Evolutionary conservation across 1,140 invertebrate genomes (phyloP).

Genomic region (Spodoptera frugiperda): DNA sequence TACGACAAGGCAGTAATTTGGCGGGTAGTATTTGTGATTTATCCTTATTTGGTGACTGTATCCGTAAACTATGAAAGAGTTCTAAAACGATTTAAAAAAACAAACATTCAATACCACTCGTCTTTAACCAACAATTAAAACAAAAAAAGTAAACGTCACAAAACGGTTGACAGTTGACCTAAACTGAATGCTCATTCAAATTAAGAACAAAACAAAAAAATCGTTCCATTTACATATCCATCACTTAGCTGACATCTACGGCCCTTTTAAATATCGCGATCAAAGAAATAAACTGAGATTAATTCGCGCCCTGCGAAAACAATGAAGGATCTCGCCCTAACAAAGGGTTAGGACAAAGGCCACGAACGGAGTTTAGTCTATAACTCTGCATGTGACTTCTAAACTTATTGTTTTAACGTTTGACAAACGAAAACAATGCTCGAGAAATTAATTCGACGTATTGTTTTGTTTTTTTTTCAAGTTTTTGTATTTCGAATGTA

Average conservation of each 20-base stretch:
- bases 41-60: too few relatives aligned
- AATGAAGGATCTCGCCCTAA: constrained; percentile 69
- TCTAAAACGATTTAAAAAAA: too few relatives aligned
- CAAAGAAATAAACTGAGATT: constrained; percentile 83
- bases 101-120: not conserved
- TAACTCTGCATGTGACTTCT: constrained; percentile 84
- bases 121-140: constrained; percentile 6
- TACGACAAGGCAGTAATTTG: too few relatives aligned
- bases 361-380: constrained; percentile 70
- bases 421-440: constrained; percentile 77
- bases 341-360: constrained; percentile 73
- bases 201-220: constrained; percentile 32
- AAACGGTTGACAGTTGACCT: constrained; percentile 39
- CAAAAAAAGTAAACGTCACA: constrained; percentile 5
- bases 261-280: constrained; percentile 74
- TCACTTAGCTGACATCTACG: constrained; percentile 68
- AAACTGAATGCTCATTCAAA: constrained; percentile 36
- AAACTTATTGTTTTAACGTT: constrained; percentile 78
- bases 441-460: constrained; percentile 66
- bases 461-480: constrained; percentile 49
- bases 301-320: constrained; percentile 78
- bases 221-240: constrained; percentile 77
- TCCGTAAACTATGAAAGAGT: too few relatives aligned
- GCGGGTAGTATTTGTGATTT: too few relatives aligned
- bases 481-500: constrained; percentile 18